Evolutionary conservation across 2,888 invertebrate genomes (phyloP).

Genomic region (Alentia gelatinosa): DNA sequence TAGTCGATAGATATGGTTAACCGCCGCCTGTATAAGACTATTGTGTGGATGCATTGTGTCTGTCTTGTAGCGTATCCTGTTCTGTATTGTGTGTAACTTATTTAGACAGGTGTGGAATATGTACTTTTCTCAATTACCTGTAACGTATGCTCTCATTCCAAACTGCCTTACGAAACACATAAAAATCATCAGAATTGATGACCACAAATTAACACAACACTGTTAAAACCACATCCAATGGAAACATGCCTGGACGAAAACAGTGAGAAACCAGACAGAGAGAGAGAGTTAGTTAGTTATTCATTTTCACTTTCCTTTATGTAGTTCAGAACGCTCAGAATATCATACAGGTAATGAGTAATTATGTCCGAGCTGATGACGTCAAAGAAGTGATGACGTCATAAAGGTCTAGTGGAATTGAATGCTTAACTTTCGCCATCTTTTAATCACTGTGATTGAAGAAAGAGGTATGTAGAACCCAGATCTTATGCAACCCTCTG

Average conservation of each 20-base stretch:
- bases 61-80: neutral
- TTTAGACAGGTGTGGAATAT: neutral
- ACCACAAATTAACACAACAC: neutral
- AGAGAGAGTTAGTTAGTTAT: too few relatives aligned
- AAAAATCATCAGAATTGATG: neutral
- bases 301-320: too few relatives aligned
- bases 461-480: slow-evolving; percentile 38
- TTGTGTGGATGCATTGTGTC: neutral
- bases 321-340: neutral
- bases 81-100: neutral
- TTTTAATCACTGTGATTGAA: slow-evolving; percentile 36
- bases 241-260: too few relatives aligned
- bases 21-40: too few relatives aligned
- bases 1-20: too few relatives aligned
- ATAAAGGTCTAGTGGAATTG: neutral
- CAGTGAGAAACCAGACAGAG: too few relatives aligned
- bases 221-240: too few relatives aligned
- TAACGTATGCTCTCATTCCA: slow-evolving; percentile 16
- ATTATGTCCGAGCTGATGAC: neutral
- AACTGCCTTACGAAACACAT: neutral
- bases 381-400: neutral
- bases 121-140: neutral
- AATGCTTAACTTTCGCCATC: slow-evolving; percentile 19
- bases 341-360: neutral
- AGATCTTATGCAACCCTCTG: neutral